Evolutionary conservation across 2,888 invertebrate species (phyloP).

Genomic region (Alloplasta piceator): DNA sequence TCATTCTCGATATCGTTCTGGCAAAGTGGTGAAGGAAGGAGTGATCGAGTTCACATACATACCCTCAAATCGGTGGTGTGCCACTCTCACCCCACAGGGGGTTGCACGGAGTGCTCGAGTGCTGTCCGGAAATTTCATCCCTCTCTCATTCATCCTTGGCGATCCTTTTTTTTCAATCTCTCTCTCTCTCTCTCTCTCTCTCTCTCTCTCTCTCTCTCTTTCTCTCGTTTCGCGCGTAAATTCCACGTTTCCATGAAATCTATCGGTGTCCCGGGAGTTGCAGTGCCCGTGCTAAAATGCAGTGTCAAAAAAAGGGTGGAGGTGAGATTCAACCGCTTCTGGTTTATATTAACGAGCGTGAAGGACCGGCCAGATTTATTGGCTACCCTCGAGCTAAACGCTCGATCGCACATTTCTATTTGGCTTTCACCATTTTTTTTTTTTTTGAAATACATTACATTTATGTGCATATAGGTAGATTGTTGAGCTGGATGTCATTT

Average conservation of each 20-base stretch:
- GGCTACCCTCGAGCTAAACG: constrained; percentile 40
- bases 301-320: constrained; percentile 31
- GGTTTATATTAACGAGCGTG: constrained; percentile 58
- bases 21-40: constrained; percentile 55
- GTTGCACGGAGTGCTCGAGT: constrained; percentile 44
- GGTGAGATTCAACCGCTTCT: constrained; percentile 42
- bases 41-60: constrained; percentile 14
- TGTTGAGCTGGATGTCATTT: constrained; percentile 1
- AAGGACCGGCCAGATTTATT: constrained; percentile 56
- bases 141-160: constrained; percentile 7
- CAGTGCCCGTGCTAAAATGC: constrained; percentile 13
- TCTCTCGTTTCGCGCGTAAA: constrained; percentile 28
- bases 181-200: constrained; percentile 17
- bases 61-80: background rate
- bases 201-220: background rate
- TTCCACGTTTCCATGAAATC: constrained; percentile 69
- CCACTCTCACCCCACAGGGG: constrained; percentile 28
- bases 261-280: constrained; percentile 62
- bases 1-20: constrained; percentile 70
- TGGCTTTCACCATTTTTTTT: constrained; percentile 22
- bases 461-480: background rate
- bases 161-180: background rate
- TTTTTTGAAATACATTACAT: constrained; percentile 7
- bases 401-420: constrained; percentile 50
- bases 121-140: constrained; percentile 50